phyloP scores from a whole-genome alignment of 2,113 vertebrate species.

The Myotis davidii region DNA sequence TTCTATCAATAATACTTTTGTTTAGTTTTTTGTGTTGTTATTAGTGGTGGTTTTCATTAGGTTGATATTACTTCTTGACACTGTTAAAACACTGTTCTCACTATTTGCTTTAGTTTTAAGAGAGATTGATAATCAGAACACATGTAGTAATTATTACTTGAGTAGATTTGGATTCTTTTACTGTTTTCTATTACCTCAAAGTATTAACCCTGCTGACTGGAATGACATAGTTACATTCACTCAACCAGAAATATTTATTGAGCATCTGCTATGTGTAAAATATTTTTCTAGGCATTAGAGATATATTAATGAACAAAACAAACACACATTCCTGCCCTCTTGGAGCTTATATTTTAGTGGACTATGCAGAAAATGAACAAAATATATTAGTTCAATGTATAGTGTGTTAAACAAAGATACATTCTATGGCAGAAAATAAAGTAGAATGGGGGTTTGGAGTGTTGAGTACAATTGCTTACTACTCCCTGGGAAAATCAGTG shows the following conservation, averaged over 20 bases:
- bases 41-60: neutral
- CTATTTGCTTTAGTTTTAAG: constrained; percentile 49
- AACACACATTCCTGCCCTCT: neutral
- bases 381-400: neutral
- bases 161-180: constrained; percentile 46
- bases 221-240: constrained; percentile 21
- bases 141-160: constrained; percentile 28
- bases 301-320: neutral
- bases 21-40: neutral
- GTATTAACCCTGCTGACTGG: neutral
- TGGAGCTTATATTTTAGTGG: constrained; percentile 39
- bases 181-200: constrained; percentile 38
- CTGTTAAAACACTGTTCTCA: constrained; percentile 1
- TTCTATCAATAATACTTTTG: neutral
- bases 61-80: constrained; percentile 11
- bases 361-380: neutral
- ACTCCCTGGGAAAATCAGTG: neutral
- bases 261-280: constrained; percentile 44
- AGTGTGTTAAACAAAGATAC: constrained; percentile 24
- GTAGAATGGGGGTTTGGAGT: neutral
- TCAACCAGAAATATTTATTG: constrained; percentile 13
- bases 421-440: constrained; percentile 48
- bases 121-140: neutral
- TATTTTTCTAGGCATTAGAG: neutral
- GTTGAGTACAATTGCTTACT: neutral